A percentile compares a stretch with the other conserved stretches of the same genome.
These are phyloP conservation scores for Junco hyemalis DNA, from an alignment of 2,113 vertebrate species.

Conservation along the genomic window DNA sequence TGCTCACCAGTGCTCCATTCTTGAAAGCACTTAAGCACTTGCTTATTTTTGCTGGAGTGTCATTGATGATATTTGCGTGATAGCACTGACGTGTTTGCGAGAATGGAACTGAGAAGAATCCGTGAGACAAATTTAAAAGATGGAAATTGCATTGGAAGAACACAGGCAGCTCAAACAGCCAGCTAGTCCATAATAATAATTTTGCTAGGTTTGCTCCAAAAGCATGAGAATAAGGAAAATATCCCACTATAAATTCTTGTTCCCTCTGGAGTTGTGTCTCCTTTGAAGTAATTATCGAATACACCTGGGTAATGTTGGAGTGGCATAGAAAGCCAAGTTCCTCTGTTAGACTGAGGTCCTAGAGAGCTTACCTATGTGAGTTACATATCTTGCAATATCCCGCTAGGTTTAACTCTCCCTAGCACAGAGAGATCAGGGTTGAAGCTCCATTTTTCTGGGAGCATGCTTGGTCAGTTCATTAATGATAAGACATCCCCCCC, in stretches of 20 bases:
- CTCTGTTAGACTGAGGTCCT: background rate
- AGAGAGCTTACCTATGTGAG: background rate
- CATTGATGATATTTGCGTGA: background rate
- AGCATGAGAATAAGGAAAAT: background rate
- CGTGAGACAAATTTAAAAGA: background rate
- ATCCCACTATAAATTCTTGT: background rate
- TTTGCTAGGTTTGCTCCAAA: background rate
- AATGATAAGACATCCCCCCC: background rate
- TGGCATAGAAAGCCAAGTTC: background rate
- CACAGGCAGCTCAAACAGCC: background rate
- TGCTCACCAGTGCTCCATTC: background rate
- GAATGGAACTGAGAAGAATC: background rate
- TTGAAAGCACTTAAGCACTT: conserved; percentile 29
- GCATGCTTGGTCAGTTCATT: background rate
- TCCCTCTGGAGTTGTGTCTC: background rate
- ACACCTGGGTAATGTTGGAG: background rate
- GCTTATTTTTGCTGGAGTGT: conserved; percentile 15
- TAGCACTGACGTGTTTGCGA: background rate
- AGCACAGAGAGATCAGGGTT: background rate
- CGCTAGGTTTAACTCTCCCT: background rate
- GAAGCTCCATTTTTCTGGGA: background rate
- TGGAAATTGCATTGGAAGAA: background rate
- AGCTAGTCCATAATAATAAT: background rate
- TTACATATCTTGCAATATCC: background rate
- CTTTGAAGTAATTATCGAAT: background rate